Conservation (phyloP, 1,140 invertebrate species). For the Zaprionus capensis region DNA sequence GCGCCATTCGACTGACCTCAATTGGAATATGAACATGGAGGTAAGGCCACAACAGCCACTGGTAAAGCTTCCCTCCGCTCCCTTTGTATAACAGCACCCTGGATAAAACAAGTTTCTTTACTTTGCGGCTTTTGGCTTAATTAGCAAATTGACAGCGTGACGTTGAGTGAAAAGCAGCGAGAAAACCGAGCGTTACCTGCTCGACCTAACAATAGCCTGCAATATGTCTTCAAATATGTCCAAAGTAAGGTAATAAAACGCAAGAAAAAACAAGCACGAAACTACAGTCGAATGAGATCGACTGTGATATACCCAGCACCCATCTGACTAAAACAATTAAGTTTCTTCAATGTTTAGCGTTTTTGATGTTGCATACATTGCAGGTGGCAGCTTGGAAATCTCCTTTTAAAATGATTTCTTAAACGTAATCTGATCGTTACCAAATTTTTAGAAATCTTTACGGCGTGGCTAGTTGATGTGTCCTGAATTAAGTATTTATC, state of each 20-base stretch:
- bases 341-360: too few species aligned
- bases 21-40: slow-evolving; percentile 23
- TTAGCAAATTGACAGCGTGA: slow-evolving; percentile 62
- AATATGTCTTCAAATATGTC: slow-evolving; percentile 5
- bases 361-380: too few species aligned
- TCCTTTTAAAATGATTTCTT: too few species aligned
- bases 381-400: too few species aligned
- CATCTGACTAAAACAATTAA: too few species aligned
- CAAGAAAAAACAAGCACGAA: background rate
- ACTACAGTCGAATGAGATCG: too few species aligned
- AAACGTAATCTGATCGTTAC: too few species aligned
- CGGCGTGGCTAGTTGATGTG: too few species aligned
- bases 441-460: too few species aligned
- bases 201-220: slow-evolving; percentile 20
- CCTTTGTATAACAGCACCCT: background rate
- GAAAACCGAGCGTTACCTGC: background rate
- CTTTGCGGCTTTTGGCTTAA: slow-evolving; percentile 54
- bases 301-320: too few species aligned
- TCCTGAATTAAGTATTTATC: too few species aligned
- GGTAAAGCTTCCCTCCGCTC: background rate
- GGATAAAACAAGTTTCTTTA: slow-evolving; percentile 42
- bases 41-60: background rate
- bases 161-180: slow-evolving; percentile 43
- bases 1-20: slow-evolving; percentile 46
- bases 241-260: slow-evolving; percentile 17